Base-by-base conservation (phyloP, 2,888 invertebrate species). In the Selenia dentaria region DNA sequence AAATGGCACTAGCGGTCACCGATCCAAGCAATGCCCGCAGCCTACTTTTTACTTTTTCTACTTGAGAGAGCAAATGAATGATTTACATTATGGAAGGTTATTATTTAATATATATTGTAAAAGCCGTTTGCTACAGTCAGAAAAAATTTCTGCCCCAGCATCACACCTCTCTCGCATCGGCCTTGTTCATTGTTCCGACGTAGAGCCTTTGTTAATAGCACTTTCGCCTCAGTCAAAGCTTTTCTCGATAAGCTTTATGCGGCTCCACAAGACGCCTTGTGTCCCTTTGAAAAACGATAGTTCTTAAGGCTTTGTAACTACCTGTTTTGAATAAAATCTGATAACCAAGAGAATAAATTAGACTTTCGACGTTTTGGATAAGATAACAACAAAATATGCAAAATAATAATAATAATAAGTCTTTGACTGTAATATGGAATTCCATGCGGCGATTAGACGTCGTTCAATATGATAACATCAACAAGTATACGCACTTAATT, bases 141-240 rank as follows among this genome's bases (percentile, higher is more conserved):
- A 18, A 2, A 4, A 18, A 6, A 6, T 22, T 22, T 22, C 8
- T 22, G 6, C 8, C 8, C 22, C 22, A 22, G 22, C 22, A 22
- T 22, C 22, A 22, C 8, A 22, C 22, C 2, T 2, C 22, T 22
- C 6, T 22, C 22, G 24, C 16, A 35, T 24, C 45, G 28, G 36
- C 71, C 74, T 75, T 69, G 70, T 71, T 65, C 67, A 69, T 73
- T 78, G 70, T 73, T 68, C 66, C 65, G 54, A 55, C 55, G 37
- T 55, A 71, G 69, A 59, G 71, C 59, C 64, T 67, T 71, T 60
- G 62, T 73, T 62, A 66, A 74, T 51, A 72, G 69, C 68, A 70
- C 78, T 79, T 76, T 71, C 75, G 70, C 66, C 66, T 64, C 62
- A 60, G 67, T 75, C 72, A 71, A 74, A 74, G 73, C 68, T 65